Base-by-base conservation (phyloP, 2,888 invertebrate species). In the Hetaerina titia region DNA sequence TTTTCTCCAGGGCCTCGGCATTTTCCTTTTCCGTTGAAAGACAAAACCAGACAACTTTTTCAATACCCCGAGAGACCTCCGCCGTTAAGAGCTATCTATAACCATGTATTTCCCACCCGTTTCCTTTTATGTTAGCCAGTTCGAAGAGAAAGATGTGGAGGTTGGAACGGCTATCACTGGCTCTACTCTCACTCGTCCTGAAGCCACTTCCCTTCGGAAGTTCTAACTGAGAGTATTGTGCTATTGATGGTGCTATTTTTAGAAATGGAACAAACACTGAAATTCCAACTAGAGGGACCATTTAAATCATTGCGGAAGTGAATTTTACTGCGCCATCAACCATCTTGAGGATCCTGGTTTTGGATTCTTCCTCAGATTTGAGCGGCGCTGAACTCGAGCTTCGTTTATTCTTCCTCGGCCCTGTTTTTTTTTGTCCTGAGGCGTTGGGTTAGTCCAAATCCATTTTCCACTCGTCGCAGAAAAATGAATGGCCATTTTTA, bases 251-350 rank as follows among this genome's bases (percentile, higher is more conserved):
- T n/a, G 17, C 57, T 89, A 89, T 89, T 89, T 89, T 57, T 89
- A 89, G 89, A 89, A 22, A 89, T 22, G 89, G 58, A 89, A 89
- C 89, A 22, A 58, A 57, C 89, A 56, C 89, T 58, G 5, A 22
- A 89, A 22, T 89, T n/a, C 58, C 89, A 45, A 19, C 89, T 56
- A 5, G 89, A 13, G 31, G 57, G 22, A 89, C 15, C 81, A n/a
- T 89, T 89, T 89, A 57, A 89, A 89, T 89, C 89, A 89, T 89
- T 89, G 9, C 58, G 19, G n/a, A 57, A 57, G 89, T n/a, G 89
- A 81, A 31, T 25, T 81, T 81, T 31, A 81, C 81, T 81, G 81
- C 81, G 9, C 81, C 81, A 81, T 81, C 81, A 81, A 81, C 9
- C 81, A 81, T 81, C 31, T n/a, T 13, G 31, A 31, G 81, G 31